Conservation (phyloP, 2,888 invertebrate genomes). For the Drosophila rellima region DNA sequence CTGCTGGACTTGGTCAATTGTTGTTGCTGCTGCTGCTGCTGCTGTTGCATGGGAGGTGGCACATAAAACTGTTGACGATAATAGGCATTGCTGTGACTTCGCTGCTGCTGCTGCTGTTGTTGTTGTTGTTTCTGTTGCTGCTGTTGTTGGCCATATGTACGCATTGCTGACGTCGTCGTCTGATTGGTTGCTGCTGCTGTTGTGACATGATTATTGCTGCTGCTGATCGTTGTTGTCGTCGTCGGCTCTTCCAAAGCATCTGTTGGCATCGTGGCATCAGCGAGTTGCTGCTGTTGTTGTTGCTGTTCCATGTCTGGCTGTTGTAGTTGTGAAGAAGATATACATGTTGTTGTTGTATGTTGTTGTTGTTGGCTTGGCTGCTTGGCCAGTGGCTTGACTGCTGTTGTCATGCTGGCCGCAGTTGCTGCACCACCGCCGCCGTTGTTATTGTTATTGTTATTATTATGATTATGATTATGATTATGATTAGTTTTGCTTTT, state of each 20-base stretch:
- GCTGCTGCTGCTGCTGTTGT: constrained; percentile 32
- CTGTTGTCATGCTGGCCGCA: constrained; percentile 74
- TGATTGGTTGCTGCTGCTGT: constrained; percentile 13
- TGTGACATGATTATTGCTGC: constrained; percentile 37
- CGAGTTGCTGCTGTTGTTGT: constrained; percentile 4
- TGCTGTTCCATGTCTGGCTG: constrained; percentile 62
- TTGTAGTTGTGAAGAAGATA: constrained; percentile 77
- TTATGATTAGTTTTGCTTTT: no score
- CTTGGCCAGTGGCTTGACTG: constrained; percentile 61
- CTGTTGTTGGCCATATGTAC: constrained; percentile 26
- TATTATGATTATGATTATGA: no score
- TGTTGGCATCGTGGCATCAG: constrained; percentile 9
- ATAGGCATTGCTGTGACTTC: constrained; percentile 60
- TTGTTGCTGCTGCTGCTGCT: constrained; percentile 69
- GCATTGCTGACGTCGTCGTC: constrained; percentile 19
- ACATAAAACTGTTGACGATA: constrained; percentile 84
- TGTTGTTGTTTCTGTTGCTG: constrained; percentile 40
- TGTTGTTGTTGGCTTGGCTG: constrained; percentile 68
- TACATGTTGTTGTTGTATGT: constrained; percentile 74
- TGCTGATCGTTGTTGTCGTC: not conserved
- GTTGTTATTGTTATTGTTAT: constrained; percentile 11
- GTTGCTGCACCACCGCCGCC: constrained; percentile 25
- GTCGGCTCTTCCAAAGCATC: constrained; percentile 39
- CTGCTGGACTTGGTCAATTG: constrained; percentile 56
- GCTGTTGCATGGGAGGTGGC: constrained; percentile 82